phyloP scores from a whole-genome alignment of 1,140 invertebrate genomes.

The Adoxophyes honmai region DNA sequence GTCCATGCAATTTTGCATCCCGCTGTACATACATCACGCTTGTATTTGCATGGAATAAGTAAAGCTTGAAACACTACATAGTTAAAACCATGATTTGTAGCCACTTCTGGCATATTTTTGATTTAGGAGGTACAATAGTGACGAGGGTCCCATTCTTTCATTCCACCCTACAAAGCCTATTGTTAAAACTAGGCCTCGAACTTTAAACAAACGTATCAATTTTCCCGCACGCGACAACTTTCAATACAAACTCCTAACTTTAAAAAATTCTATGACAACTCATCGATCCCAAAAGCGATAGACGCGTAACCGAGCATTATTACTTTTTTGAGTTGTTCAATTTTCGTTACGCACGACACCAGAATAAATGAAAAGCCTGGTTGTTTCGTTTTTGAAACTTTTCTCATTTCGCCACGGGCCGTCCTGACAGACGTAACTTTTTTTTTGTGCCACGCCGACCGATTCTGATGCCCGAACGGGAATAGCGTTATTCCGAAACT shows the following conservation, averaged over 20 bases:
- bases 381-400: slow-evolving; percentile 57
- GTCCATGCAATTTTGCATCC: too few species aligned
- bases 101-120: too few species aligned
- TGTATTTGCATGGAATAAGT: too few species aligned
- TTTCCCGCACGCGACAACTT: background rate
- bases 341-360: background rate
- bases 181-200: too few species aligned
- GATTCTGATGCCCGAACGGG: too few species aligned
- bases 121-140: too few species aligned
- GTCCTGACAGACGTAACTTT: slow-evolving; percentile 30
- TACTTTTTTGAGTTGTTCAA: slow-evolving; percentile 8
- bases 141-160: too few species aligned
- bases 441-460: slow-evolving; percentile 27
- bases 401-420: slow-evolving; percentile 46
- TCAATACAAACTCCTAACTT: background rate
- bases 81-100: too few species aligned
- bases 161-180: background rate
- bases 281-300: background rate
- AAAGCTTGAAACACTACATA: too few species aligned
- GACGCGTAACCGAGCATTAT: background rate
- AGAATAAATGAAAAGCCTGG: slow-evolving; percentile 36
- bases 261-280: background rate
- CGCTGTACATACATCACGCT: too few species aligned
- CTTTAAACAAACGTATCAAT: background rate
- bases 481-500: too few species aligned